These are phyloP conservation scores for Himalopsyche kuldschensis DNA, from an alignment of 2,888 invertebrate genomes.

Conservation along the genomic window DNA sequence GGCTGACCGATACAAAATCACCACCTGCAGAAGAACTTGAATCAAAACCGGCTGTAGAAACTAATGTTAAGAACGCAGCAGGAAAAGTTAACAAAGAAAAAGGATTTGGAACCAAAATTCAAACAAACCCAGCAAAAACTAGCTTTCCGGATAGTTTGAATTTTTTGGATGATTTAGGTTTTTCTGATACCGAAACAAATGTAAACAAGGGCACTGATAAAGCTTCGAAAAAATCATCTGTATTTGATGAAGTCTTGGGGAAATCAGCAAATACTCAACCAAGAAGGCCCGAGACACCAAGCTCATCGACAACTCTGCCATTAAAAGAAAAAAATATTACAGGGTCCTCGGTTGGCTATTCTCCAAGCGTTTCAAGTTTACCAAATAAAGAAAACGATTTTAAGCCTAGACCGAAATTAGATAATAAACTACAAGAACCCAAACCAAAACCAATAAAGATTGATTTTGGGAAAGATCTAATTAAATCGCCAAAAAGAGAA, in stretches of 20 bases:
- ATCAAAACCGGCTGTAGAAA: conserved; percentile 46
- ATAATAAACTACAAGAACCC: conserved; percentile 3
- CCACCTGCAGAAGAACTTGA: conserved; percentile 39
- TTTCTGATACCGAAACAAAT: conserved; percentile 43
- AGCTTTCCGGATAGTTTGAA: conserved; percentile 48
- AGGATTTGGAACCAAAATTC: conserved; percentile 39
- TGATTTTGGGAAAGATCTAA: conserved; percentile 2
- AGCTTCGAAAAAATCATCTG: conserved; percentile 39
- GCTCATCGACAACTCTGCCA: background rate
- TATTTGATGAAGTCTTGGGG: conserved; percentile 61
- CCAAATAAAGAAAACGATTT: conserved; percentile 12
- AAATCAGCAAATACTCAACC: conserved; percentile 47
- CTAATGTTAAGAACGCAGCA: conserved; percentile 44
- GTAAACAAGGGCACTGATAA: conserved; percentile 1
- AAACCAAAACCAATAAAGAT: conserved; percentile 8
- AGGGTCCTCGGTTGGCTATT: conserved; percentile 9
- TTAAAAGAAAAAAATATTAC: conserved; percentile 4
- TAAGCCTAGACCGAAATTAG: conserved; percentile 7
- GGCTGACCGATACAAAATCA: conserved; percentile 45
- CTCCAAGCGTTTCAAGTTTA: background rate
- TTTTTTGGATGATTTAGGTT: conserved; percentile 36
- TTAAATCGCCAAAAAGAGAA: conserved; percentile 22
- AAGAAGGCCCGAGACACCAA: conserved; percentile 39
- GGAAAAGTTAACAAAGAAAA: conserved; percentile 38
- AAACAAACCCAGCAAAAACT: conserved; percentile 47